Conservation (phyloP, 1,140 invertebrate species). For the Magallana ariakensis region DNA sequence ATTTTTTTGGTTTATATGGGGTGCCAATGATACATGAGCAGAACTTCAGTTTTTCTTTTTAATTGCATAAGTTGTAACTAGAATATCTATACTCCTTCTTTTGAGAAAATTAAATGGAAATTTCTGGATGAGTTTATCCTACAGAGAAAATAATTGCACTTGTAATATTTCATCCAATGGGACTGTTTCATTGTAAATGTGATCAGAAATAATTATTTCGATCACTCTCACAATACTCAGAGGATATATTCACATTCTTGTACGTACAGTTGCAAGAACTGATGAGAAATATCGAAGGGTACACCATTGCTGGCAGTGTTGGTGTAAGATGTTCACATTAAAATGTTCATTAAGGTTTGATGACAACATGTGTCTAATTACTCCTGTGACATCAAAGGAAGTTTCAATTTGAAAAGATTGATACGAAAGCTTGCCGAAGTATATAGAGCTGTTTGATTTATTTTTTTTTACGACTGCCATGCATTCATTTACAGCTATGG, state of each 20-base stretch:
- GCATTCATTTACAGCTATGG: neutral
- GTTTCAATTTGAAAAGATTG: conserved; percentile 6
- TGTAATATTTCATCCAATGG: no score
- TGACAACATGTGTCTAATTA: conserved; percentile 14
- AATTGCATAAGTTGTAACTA: no score
- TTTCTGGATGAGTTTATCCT: no score
- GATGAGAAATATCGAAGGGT: neutral
- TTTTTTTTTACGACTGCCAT: neutral
- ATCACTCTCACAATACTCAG: neutral
- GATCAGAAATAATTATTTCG: no score
- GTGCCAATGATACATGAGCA: no score
- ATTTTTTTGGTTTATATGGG: no score
- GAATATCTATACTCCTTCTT: no score
- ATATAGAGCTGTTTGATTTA: neutral
- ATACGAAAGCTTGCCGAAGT: neutral
- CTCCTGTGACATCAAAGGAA: neutral
- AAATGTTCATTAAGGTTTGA: conserved; percentile 16
- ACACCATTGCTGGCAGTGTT: neutral
- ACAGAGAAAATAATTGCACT: no score
- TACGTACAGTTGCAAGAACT: neutral
- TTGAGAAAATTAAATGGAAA: no score
- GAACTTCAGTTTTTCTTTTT: no score
- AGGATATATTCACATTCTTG: neutral
- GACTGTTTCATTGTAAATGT: no score
- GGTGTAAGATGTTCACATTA: neutral